Evolutionary conservation across 2,113 vertebrate species (phyloP).

Genomic region (Xyliphius kryptos): DNA sequence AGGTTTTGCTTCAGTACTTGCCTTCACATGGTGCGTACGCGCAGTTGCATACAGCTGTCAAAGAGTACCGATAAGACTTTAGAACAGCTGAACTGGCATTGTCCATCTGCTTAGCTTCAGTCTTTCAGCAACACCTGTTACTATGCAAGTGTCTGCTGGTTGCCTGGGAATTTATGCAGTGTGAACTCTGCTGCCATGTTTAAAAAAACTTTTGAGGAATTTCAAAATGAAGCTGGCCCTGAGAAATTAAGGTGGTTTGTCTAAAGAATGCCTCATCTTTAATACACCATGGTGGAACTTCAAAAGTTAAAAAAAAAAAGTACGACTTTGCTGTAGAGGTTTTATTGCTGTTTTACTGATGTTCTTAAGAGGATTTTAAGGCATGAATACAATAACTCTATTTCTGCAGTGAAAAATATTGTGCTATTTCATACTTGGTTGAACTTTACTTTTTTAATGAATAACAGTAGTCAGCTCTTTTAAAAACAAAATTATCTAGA

Average conservation of each 20-base stretch:
- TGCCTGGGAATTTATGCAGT: not conserved
- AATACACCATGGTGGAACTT: not conserved
- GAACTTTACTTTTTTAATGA: not conserved
- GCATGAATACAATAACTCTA: too few relatives aligned
- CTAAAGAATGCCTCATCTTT: not conserved
- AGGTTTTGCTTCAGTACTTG: slow-evolving; percentile 5
- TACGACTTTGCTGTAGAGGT: too few relatives aligned
- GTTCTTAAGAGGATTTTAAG: slow-evolving; percentile 11
- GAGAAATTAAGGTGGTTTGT: not conserved
- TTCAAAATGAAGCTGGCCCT: slow-evolving; percentile 7
- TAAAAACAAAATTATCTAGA: slow-evolving; percentile 8
- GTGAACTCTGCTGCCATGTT: not conserved
- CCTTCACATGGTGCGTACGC: not conserved
- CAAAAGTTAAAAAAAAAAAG: too few relatives aligned
- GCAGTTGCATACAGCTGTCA: not conserved
- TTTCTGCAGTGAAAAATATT: not conserved
- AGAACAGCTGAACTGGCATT: slow-evolving; percentile 1
- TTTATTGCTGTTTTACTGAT: slow-evolving; percentile 14
- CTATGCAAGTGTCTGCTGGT: not conserved
- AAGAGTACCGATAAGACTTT: not conserved
- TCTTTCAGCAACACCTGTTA: slow-evolving; percentile 20
- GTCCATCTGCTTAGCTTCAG: not conserved
- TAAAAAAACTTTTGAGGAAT: not conserved
- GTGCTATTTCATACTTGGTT: not conserved
- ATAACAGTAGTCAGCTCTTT: not conserved